Evolutionary conservation across 1,140 invertebrate species (phyloP).

Genomic region (Conus ventricosus): DNA sequence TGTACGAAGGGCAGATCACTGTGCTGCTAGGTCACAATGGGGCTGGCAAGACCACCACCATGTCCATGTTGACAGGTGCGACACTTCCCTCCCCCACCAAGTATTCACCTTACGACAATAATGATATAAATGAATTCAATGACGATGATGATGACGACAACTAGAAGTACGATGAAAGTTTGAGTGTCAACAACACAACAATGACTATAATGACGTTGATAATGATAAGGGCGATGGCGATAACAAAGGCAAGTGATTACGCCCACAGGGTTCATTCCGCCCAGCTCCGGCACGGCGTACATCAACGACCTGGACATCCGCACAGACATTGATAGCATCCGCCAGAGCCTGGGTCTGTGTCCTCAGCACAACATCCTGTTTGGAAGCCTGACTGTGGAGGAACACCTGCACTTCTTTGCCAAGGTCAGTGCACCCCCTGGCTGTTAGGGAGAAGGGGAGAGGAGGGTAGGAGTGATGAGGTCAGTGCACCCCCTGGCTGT

Average conservation of each 20-base stretch:
- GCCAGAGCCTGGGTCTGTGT: slow-evolving; percentile 88
- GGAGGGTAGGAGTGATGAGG: no score
- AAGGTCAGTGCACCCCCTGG: slow-evolving; percentile 63
- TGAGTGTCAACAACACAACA: no score
- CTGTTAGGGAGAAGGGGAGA: no score
- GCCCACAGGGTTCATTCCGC: slow-evolving; percentile 79
- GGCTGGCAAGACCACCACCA: slow-evolving; percentile 80
- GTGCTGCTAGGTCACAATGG: slow-evolving; percentile 80
- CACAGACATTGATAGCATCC: slow-evolving; percentile 77
- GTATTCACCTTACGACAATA: no score
- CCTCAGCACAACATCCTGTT: slow-evolving; percentile 97
- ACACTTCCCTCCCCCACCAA: neutral
- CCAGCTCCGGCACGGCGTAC: slow-evolving; percentile 82
- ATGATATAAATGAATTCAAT: neutral
- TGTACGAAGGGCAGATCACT: slow-evolving; percentile 76
- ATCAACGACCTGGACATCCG: slow-evolving; percentile 83
- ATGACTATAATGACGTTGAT: no score
- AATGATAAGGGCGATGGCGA: no score
- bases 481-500: no score
- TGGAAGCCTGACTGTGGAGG: slow-evolving; percentile 90
- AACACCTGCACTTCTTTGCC: slow-evolving; percentile 92
- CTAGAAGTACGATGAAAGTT: no score
- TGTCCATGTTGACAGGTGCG: slow-evolving; percentile 81
- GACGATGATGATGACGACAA: no score
- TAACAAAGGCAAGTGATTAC: no score